Percentiles rank a stretch among this genome's conserved stretches.
Evolutionary conservation across 1,140 invertebrate genomes (phyloP).

Genomic region (Drosophila nigrodunni): DNA sequence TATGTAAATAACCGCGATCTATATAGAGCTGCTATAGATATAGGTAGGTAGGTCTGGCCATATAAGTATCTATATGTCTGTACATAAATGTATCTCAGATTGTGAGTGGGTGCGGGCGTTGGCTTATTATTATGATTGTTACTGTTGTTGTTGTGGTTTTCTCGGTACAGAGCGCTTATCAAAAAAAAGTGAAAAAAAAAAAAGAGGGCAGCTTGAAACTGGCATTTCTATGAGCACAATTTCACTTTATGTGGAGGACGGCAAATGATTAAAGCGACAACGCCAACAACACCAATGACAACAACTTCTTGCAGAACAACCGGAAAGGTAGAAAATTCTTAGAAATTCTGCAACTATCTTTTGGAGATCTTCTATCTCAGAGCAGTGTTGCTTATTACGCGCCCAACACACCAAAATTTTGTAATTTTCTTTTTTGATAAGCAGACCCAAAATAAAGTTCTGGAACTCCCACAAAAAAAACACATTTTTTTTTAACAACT

Average conservation of each 20-base stretch:
- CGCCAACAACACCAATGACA: slow-evolving; percentile 12
- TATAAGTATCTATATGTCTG: slow-evolving; percentile 19
- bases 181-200: slow-evolving; percentile 29
- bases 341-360: slow-evolving; percentile 65
- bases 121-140: slow-evolving; percentile 62
- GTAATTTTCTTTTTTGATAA: slow-evolving; percentile 21
- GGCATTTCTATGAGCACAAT: slow-evolving; percentile 17
- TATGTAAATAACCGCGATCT: slow-evolving; percentile 78
- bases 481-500: slow-evolving; percentile 47
- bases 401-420: neutral
- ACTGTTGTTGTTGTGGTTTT: slow-evolving; percentile 36
- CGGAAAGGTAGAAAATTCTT: slow-evolving; percentile 54
- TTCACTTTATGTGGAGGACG: slow-evolving; percentile 39
- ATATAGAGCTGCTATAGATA: slow-evolving; percentile 57
- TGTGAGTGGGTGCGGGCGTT: slow-evolving; percentile 66
- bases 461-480: neutral
- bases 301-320: slow-evolving; percentile 23
- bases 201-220: slow-evolving; percentile 40
- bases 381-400: slow-evolving; percentile 18
- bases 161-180: slow-evolving; percentile 65
- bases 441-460: neutral
- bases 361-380: slow-evolving; percentile 35
- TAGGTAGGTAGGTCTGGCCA: slow-evolving; percentile 49
- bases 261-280: slow-evolving; percentile 67
- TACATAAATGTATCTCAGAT: slow-evolving; percentile 46